A percentile compares a stretch with the other conserved stretches of the same genome.
phyloP scores from a whole-genome alignment of 2,888 invertebrate species.

The Lasiommata megera region DNA sequence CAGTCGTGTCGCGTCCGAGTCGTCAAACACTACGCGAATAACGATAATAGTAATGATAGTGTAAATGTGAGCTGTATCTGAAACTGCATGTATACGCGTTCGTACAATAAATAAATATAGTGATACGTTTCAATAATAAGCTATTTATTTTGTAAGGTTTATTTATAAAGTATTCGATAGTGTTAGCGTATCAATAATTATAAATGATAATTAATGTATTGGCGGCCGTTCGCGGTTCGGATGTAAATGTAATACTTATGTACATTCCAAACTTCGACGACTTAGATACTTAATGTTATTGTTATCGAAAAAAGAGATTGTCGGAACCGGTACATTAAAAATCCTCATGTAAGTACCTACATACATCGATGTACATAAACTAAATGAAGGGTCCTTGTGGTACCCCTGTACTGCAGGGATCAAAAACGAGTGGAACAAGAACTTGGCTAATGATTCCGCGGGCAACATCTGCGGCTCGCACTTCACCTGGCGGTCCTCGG shows the following conservation, averaged over 20 bases:
- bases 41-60: constrained; percentile 27
- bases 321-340: neutral
- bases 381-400: too few relatives aligned
- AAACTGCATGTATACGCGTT: constrained; percentile 79
- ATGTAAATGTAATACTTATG: constrained; percentile 26
- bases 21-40: constrained; percentile 17
- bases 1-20: constrained; percentile 2
- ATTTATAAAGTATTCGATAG: constrained; percentile 54
- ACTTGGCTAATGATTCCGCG: too few relatives aligned
- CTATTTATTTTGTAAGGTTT: constrained; percentile 70
- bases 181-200: constrained; percentile 32
- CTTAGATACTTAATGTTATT: constrained; percentile 17
- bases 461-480: too few relatives aligned
- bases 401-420: too few relatives aligned
- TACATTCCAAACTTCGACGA: constrained; percentile 26
- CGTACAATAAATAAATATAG: constrained; percentile 76
- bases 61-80: constrained; percentile 65
- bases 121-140: constrained; percentile 61
- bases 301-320: neutral
- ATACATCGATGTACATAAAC: too few relatives aligned
- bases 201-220: constrained; percentile 46
- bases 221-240: constrained; percentile 37
- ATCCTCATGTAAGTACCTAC: too few relatives aligned
- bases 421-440: too few relatives aligned
- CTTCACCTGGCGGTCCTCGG: too few relatives aligned